These are phyloP conservation scores for Pyrgilauda ruficollis DNA, from an alignment of 2,113 vertebrate species.

Conservation along the genomic window DNA sequence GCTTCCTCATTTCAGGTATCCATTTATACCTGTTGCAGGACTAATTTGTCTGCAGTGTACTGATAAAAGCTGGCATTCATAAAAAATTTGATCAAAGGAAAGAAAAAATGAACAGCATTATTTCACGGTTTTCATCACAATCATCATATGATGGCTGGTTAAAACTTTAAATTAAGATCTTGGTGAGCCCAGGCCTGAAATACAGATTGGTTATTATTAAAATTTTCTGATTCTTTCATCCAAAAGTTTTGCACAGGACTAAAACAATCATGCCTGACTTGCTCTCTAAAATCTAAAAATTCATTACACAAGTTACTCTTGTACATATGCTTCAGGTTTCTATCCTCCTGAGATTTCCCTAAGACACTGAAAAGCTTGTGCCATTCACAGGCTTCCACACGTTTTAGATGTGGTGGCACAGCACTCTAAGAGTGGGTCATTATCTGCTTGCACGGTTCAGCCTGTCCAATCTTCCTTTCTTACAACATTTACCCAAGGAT, in stretches of 20 bases:
- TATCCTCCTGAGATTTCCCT: not conserved
- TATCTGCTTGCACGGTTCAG: not conserved
- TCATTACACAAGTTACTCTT: not conserved
- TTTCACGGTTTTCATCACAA: not conserved
- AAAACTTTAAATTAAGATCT: not conserved
- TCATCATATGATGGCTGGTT: not conserved
- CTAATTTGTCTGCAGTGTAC: not conserved
- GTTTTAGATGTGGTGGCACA: rapidly evolving
- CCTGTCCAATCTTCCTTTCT: not conserved
- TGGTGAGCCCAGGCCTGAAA: not conserved
- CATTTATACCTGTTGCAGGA: not conserved
- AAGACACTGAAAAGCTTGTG: not conserved
- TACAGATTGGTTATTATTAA: not conserved
- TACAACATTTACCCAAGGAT: not conserved
- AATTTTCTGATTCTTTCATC: not conserved
- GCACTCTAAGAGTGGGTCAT: not conserved
- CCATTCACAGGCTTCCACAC: not conserved
- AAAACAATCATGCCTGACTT: not conserved
- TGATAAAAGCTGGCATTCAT: not conserved
- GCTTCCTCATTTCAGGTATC: not conserved
- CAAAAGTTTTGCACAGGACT: not conserved
- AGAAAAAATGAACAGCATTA: not conserved
- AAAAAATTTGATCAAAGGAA: not conserved
- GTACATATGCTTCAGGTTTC: not conserved
- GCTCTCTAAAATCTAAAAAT: not conserved